phyloP scores from a whole-genome alignment of 2,888 invertebrate species.

The Drymonia ruficornis region DNA sequence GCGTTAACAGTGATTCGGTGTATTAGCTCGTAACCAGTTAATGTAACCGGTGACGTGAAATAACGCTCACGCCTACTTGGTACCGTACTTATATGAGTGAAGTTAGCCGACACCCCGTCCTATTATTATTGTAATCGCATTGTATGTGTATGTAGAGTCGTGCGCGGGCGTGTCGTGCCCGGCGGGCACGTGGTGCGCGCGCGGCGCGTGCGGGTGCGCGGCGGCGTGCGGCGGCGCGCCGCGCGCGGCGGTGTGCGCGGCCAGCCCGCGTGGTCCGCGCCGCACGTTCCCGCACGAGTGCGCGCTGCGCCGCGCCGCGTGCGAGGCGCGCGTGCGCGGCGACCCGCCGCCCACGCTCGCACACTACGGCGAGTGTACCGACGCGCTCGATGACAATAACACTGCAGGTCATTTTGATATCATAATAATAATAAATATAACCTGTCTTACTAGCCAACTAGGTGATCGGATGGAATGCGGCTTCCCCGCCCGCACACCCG shows the following conservation, averaged over 20 bases:
- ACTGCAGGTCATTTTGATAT: constrained; percentile 47
- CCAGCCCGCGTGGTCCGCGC: constrained; percentile 86
- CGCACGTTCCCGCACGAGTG: constrained; percentile 93
- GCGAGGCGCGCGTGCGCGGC: constrained; percentile 88
- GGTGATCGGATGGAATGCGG: too few species aligned
- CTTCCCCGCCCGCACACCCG: too few species aligned
- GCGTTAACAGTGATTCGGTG: too few species aligned
- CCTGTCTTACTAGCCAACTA: too few species aligned
- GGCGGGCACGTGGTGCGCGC: constrained; percentile 92
- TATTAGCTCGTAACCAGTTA: too few species aligned
- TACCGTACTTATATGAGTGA: too few species aligned
- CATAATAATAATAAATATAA: too few species aligned
- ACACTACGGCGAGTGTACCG: constrained; percentile 92
- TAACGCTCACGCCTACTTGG: too few species aligned
- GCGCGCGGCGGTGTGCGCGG: constrained; percentile 91
- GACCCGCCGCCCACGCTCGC: constrained; percentile 79
- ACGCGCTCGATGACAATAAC: constrained; percentile 85
- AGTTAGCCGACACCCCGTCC: too few species aligned
- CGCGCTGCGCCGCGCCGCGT: constrained; percentile 90
- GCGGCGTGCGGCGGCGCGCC: constrained; percentile 88
- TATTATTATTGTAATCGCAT: too few species aligned
- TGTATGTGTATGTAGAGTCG: constrained; percentile 88
- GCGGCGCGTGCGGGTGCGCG: constrained; percentile 93
- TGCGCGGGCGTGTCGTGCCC: constrained; percentile 92
- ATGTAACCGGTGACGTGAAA: too few species aligned